Conservation (phyloP, 2,888 invertebrate species). For the Branchipolynoe longqiensis region DNA sequence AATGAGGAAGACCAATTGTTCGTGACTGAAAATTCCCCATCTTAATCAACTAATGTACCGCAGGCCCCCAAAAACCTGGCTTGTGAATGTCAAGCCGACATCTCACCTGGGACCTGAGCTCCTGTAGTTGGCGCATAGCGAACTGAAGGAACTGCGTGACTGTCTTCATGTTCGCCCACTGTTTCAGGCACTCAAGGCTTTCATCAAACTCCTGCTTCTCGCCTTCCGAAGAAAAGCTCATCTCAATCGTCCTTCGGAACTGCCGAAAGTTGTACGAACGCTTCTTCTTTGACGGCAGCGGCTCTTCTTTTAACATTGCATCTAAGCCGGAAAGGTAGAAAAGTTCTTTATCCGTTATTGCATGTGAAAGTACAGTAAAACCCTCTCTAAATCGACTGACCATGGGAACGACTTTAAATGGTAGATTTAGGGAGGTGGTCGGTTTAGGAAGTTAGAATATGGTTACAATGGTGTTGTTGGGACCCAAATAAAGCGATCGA, state of each 20-base stretch:
- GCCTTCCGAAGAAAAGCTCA: conserved; percentile 41
- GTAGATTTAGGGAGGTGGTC: too few species aligned
- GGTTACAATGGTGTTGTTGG: too few species aligned
- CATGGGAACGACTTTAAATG: too few species aligned
- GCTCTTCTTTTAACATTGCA: conserved; percentile 27
- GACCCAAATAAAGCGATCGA: too few species aligned
- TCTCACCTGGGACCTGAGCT: conserved; percentile 26
- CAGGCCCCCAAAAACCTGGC: too few species aligned
- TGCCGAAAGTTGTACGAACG: conserved; percentile 50
- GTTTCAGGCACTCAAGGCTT: conserved; percentile 52
- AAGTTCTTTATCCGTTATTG: neutral
- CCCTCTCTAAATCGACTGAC: too few species aligned
- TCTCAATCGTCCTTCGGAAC: conserved; percentile 50
- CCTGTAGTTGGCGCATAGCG: conserved; percentile 34
- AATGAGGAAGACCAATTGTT: too few species aligned
- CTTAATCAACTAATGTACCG: too few species aligned
- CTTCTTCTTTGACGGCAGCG: conserved; percentile 48
- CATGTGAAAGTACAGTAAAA: too few species aligned
- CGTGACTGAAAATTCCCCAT: too few species aligned
- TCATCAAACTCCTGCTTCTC: conserved; percentile 56
- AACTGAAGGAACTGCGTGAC: conserved; percentile 55
- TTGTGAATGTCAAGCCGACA: too few species aligned
- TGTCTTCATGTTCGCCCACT: conserved; percentile 54
- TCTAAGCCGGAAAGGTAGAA: conserved; percentile 6
- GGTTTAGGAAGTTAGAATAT: too few species aligned